Conservation (phyloP, 2,888 invertebrate species). For the Rhagonycha lutea region DNA sequence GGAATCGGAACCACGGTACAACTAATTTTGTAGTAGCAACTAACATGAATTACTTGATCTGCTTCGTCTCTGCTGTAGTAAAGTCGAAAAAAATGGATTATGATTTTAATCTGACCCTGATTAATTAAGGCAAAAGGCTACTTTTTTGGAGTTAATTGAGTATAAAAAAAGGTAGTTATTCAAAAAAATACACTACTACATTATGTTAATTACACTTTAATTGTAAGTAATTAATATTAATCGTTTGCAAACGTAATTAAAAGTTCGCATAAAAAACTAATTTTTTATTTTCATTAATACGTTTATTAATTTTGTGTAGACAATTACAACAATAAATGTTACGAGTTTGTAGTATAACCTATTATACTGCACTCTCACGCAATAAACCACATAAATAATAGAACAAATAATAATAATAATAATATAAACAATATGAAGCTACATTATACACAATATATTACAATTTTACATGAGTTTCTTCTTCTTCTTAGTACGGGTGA, state of each 20-base stretch:
- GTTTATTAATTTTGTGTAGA: conserved; percentile 54
- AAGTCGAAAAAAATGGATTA: neutral
- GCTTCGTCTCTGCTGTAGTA: too few relatives aligned
- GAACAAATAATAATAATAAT: conserved; percentile 45
- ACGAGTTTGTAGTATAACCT: conserved; percentile 52
- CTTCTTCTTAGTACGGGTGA: conserved; percentile 42
- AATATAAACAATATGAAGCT: conserved; percentile 52
- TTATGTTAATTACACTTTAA: neutral
- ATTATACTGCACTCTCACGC: conserved; percentile 49
- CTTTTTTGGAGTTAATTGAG: neutral
- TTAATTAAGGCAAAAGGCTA: neutral
- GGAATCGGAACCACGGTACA: too few relatives aligned
- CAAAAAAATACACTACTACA: neutral
- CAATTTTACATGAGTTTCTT: conserved; percentile 48
- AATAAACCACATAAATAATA: conserved; percentile 55
- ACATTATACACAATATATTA: conserved; percentile 54
- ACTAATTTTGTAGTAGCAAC: too few relatives aligned
- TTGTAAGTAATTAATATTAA: neutral
- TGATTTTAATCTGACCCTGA: neutral
- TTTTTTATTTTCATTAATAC: conserved; percentile 39
- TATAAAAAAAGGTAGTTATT: neutral
- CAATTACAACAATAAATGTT: conserved; percentile 58
- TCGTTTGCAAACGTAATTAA: neutral
- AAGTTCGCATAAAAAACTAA: neutral
- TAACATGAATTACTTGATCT: too few relatives aligned